These are phyloP conservation scores for Perizoma affinitatum DNA, from an alignment of 2,888 invertebrate genomes.

Conservation along the genomic window DNA sequence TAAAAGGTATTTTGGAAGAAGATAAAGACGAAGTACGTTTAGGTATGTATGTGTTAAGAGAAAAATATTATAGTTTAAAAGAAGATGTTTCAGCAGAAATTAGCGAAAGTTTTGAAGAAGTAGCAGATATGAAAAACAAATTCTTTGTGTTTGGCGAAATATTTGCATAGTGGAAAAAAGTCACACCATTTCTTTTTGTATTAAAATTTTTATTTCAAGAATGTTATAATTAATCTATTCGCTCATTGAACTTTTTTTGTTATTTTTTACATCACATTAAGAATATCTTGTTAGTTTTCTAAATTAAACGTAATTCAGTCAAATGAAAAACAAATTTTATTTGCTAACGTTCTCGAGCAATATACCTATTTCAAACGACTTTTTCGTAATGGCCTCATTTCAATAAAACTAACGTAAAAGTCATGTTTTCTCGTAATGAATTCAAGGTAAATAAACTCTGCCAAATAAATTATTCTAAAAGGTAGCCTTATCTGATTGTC, in stretches of 20 bases:
- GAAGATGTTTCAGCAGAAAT: slow-evolving; percentile 6
- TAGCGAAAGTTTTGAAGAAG: neutral
- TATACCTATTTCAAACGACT: neutral
- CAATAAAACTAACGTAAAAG: slow-evolving; percentile 14
- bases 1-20: slow-evolving; percentile 23
- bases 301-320: slow-evolving; percentile 1
- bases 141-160: slow-evolving; percentile 12
- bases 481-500: slow-evolving; percentile 2
- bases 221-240: neutral
- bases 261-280: neutral
- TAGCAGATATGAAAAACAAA: slow-evolving; percentile 4
- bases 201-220: no score
- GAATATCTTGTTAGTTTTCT: neutral
- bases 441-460: slow-evolving; percentile 2
- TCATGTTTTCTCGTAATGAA: slow-evolving; percentile 10
- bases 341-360: slow-evolving; percentile 1
- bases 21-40: slow-evolving; percentile 17
- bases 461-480: slow-evolving; percentile 5
- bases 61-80: slow-evolving; percentile 8
- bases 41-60: slow-evolving; percentile 22
- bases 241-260: no score
- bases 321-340: slow-evolving; percentile 3
- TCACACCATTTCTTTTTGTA: no score
- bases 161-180: neutral
- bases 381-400: slow-evolving; percentile 10